phyloP scores from a whole-genome alignment of 2,797 vertebrate genomes.

The Gobio occitaniae region DNA sequence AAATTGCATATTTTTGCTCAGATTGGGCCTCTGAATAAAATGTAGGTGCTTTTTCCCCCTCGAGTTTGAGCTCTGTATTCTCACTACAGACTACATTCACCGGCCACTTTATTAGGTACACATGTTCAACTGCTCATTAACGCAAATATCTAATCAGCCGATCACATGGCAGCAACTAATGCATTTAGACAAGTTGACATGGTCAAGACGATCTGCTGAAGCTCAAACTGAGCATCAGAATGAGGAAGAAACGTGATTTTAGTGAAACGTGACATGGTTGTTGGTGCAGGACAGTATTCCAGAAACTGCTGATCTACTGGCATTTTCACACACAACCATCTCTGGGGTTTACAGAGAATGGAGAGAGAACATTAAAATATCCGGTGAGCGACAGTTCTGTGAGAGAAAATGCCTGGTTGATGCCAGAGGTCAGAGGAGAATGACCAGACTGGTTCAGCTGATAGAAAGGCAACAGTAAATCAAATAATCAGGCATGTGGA shows the following conservation, averaged over 20 bases:
- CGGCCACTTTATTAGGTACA: neutral
- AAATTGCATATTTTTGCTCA: neutral
- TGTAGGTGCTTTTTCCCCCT: too few relatives aligned
- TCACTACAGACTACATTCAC: too few relatives aligned
- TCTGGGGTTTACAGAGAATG: neutral
- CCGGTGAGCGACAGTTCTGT: conserved; percentile 20
- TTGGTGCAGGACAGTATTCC: neutral
- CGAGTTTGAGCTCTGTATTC: neutral
- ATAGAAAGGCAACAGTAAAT: too few relatives aligned
- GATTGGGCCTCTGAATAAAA: too few relatives aligned
- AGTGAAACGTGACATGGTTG: neutral
- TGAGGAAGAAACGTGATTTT: neutral
- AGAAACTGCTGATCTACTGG: neutral
- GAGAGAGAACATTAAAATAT: neutral
- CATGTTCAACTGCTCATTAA: neutral
- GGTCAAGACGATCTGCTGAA: too few relatives aligned
- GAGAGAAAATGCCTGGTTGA: conserved; percentile 49
- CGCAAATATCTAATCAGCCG: neutral
- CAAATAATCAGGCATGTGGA: too few relatives aligned
- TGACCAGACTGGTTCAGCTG: conserved; percentile 23
- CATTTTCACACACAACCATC: neutral
- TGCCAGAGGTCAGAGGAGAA: conserved; percentile 56
- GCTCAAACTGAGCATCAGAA: neutral
- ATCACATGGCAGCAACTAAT: neutral
- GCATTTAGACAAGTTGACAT: too few relatives aligned